A percentile compares a stretch with the other conserved stretches of the same genome.
Evolutionary conservation across 2,888 invertebrate genomes (phyloP).

Genomic region (Sisyra terminalis): DNA sequence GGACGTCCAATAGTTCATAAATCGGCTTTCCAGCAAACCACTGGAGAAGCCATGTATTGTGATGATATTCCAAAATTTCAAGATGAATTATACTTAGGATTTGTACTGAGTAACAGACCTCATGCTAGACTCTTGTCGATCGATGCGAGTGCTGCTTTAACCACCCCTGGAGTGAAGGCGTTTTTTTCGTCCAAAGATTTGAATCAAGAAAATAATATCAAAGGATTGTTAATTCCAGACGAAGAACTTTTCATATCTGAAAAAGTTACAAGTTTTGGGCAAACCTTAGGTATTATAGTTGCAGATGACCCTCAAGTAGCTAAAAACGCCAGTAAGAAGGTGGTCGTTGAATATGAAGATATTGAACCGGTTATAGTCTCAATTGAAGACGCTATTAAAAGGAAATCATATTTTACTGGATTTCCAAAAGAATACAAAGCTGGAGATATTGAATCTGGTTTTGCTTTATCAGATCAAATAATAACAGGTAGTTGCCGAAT

Average conservation of each 20-base stretch:
- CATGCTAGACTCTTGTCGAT: conserved; percentile 66
- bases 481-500: conserved; percentile 63
- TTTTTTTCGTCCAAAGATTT: conserved; percentile 68
- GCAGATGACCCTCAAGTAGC: conserved; percentile 65
- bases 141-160: conserved; percentile 56
- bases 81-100: conserved; percentile 63
- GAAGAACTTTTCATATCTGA: conserved; percentile 71
- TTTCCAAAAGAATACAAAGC: conserved; percentile 38
- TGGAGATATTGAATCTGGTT: conserved; percentile 52
- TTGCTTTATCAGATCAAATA: conserved; percentile 49
- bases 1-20: conserved; percentile 67
- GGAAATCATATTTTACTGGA: conserved; percentile 49
- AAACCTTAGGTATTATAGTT: conserved; percentile 64
- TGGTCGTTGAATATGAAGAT: conserved; percentile 70
- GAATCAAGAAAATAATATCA: conserved; percentile 41
- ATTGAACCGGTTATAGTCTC: conserved; percentile 63
- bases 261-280: conserved; percentile 63
- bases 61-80: conserved; percentile 70
- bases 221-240: conserved; percentile 61
- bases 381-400: conserved; percentile 74
- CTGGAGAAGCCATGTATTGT: conserved; percentile 82
- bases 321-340: conserved; percentile 65
- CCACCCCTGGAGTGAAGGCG: conserved; percentile 62
- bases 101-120: conserved; percentile 65
- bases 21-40: conserved; percentile 75